Base-by-base conservation (phyloP, 2,797 vertebrate genomes). In the Syngnathus rostellatus region DNA sequence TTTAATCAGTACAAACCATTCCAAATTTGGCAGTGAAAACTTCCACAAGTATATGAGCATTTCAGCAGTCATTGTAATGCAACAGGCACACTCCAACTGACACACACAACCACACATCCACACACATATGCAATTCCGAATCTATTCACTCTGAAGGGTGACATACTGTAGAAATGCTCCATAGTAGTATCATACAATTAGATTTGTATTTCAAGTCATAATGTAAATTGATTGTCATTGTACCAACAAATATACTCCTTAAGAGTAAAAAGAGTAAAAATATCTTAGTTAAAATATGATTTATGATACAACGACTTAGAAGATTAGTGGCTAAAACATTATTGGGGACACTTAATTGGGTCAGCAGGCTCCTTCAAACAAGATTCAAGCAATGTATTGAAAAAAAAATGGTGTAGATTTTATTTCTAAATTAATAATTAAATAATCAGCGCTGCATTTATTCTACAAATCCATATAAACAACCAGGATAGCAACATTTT, bases 1-100 rank as follows among this genome's bases (percentile, higher is more conserved):
- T 86, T 83, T 83, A 83, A 88, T 91, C 83, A 83, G 60, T 68
- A 21, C 68, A 17, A 60, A 58, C 66, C 72, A 74, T 64, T 74
- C 77, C 51, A 64, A 73, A 45, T 68, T 38, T 82, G 79, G 66
- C 64, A 72, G 70, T 38, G 3, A 76, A 81, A 73, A 70, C 64
- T 69, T 80, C 75, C 68, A 83, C 80, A 83, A 85, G 76, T 83
- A 77, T 70, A 21, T 69, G 68, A 70, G 73, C 71, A 74, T 65
- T 38, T 21, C 54, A 68, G 41, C 41, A 38, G 37, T 55, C 73
- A 58, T 68, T 50, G 11, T 60, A 62, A 71, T 57, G 43, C 69
- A 40, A 25, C 31, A 9, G 50, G 64, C 45, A 59, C 54, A 60
- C 8, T 62, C 7, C 9, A 10, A 39, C 43, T 6, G 10, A 38